A percentile compares a stretch with the other conserved stretches of the same genome.
Evolutionary conservation across 2,113 vertebrate species (phyloP).

Genomic region (Planiliza haematocheilus): DNA sequence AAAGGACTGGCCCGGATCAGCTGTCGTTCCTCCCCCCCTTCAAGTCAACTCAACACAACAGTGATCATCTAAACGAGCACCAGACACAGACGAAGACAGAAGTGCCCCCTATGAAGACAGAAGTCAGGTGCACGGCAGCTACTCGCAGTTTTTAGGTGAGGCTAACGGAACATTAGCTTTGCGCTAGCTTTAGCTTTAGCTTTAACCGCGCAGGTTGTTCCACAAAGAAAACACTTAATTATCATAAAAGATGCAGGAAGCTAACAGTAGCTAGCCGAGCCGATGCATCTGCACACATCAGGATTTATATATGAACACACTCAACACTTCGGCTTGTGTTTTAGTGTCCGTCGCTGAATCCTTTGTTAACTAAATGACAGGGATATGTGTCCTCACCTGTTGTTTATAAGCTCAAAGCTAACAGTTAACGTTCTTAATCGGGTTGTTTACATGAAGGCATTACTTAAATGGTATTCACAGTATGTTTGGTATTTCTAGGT

Average conservation of each 20-base stretch:
- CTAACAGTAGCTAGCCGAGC: conserved; percentile 21
- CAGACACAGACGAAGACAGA: background rate
- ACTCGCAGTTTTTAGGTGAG: conserved; percentile 62
- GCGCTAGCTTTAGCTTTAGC: conserved; percentile 5
- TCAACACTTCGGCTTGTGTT: background rate
- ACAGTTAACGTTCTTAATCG: background rate
- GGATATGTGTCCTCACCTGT: conserved; percentile 3
- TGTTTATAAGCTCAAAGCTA: conserved; percentile 29
- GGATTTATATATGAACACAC: background rate
- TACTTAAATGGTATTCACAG: conserved; percentile 13
- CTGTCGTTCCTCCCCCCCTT: conserved; percentile 28
- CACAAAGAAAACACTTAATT: background rate
- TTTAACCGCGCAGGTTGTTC: background rate
- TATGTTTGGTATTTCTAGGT: conserved; percentile 16
- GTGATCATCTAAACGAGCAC: background rate
- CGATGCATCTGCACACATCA: too few relatives aligned
- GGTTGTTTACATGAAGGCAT: conserved; percentile 54
- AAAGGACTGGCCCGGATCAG: conserved; percentile 66
- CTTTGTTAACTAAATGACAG: background rate
- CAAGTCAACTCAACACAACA: conserved; percentile 26
- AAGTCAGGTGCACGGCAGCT: conserved; percentile 19
- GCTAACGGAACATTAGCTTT: background rate
- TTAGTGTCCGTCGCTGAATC: background rate
- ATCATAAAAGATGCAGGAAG: background rate
- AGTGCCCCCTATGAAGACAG: conserved; percentile 25